These are phyloP conservation scores for Amiota minor DNA, from an alignment of 2,888 invertebrate species.

Conservation along the genomic window DNA sequence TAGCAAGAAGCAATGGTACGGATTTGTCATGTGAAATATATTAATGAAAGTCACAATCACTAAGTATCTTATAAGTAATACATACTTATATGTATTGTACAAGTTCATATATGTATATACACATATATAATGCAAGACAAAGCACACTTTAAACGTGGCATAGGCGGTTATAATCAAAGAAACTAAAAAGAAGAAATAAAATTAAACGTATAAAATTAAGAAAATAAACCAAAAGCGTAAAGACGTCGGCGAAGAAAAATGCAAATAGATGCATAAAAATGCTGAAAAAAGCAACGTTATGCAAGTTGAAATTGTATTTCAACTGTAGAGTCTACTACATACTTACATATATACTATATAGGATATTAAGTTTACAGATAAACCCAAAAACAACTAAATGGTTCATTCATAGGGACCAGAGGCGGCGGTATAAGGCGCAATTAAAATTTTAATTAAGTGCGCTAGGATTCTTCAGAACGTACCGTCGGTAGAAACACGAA, in stretches of 20 bases:
- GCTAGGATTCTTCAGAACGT: too few relatives aligned
- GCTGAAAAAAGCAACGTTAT: not conserved
- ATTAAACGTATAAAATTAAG: constrained; percentile 58
- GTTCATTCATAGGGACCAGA: not conserved
- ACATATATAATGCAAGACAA: constrained; percentile 16
- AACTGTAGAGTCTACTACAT: too few relatives aligned
- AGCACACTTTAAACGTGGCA: constrained; percentile 20
- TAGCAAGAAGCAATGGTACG: too few relatives aligned
- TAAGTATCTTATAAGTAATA: too few relatives aligned
- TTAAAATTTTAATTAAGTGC: constrained; percentile 27
- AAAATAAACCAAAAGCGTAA: constrained; percentile 45
- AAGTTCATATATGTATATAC: constrained; percentile 51
- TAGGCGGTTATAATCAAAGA: constrained; percentile 15
- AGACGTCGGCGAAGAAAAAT: constrained; percentile 15
- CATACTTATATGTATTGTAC: too few relatives aligned
- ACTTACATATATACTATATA: too few relatives aligned
- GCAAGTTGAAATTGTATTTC: too few relatives aligned
- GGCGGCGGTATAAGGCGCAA: constrained; percentile 5
- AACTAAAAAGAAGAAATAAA: constrained; percentile 51
- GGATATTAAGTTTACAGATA: too few relatives aligned
- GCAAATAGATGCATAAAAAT: constrained; percentile 16
- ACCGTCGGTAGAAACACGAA: too few relatives aligned
- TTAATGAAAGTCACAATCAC: too few relatives aligned
- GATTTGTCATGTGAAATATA: too few relatives aligned
- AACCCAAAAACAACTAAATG: too few relatives aligned